Evolutionary conservation across 1,140 invertebrate species (phyloP).

Genomic region (Polyergus mexicanus): DNA sequence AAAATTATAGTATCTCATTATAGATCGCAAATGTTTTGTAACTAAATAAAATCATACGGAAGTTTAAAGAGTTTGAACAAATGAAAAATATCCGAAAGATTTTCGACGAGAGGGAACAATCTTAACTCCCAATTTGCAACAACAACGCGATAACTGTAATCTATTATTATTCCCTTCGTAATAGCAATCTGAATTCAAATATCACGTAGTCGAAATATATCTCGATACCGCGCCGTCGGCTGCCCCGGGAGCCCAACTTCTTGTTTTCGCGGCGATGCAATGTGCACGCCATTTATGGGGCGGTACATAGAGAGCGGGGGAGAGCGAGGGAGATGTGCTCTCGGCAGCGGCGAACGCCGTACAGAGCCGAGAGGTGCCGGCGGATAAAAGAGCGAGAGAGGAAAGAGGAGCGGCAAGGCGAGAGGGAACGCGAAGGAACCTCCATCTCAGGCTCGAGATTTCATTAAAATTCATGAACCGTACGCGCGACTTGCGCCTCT

Average conservation of each 20-base stretch:
- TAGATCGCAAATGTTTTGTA: no score
- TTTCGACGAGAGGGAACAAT: neutral
- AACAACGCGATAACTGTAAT: slow-evolving; percentile 8
- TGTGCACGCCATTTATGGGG: slow-evolving; percentile 48
- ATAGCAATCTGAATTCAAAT: slow-evolving; percentile 14
- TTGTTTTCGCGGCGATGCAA: slow-evolving; percentile 39
- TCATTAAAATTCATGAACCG: slow-evolving; percentile 85
- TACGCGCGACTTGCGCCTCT: slow-evolving; percentile 77
- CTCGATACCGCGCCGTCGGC: slow-evolving; percentile 15
- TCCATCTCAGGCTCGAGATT: slow-evolving; percentile 81
- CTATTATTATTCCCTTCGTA: slow-evolving; percentile 2
- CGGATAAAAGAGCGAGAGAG: slow-evolving; percentile 53
- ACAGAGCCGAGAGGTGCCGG: slow-evolving; percentile 28
- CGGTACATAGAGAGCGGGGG: slow-evolving; percentile 44
- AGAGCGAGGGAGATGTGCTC: neutral
- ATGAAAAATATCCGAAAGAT: no score
- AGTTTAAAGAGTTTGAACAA: no score
- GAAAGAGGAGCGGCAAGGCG: neutral
- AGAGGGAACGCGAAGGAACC: slow-evolving; percentile 71
- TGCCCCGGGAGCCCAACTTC: neutral
- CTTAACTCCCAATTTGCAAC: slow-evolving; percentile 4
- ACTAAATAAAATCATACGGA: no score
- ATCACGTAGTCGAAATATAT: slow-evolving; percentile 13
- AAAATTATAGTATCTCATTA: no score
- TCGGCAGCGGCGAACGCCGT: slow-evolving; percentile 18